Evolutionary conservation across 2,113 vertebrate genomes (phyloP).

Genomic region (Hepsetus odoe): DNA sequence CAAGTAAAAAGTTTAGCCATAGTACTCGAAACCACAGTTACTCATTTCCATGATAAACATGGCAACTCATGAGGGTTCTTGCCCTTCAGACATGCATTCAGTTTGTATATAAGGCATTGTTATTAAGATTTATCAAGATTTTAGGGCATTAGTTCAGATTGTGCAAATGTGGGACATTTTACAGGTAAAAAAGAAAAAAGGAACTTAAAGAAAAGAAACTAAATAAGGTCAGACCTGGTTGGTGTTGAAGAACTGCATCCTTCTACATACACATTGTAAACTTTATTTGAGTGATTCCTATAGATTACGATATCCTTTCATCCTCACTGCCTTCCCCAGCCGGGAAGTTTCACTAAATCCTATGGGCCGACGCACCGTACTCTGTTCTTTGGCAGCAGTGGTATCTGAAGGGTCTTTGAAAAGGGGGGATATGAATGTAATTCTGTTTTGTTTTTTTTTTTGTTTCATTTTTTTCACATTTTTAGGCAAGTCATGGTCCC

Average conservation of each 20-base stretch:
- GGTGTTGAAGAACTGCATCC: constrained; percentile 60
- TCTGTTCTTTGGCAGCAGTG: constrained; percentile 97
- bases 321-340: constrained; percentile 49
- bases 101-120: constrained; percentile 88
- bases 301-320: constrained; percentile 54
- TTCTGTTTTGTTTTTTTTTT: constrained; percentile 66
- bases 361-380: constrained; percentile 72
- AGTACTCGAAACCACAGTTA: constrained; percentile 72
- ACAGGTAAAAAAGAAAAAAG: constrained; percentile 68
- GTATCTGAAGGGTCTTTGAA: constrained; percentile 87
- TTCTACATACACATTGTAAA: constrained; percentile 72
- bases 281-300: constrained; percentile 65
- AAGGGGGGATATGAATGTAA: constrained; percentile 64
- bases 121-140: constrained; percentile 72
- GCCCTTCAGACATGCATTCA: constrained; percentile 76
- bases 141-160: constrained; percentile 73
- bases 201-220: constrained; percentile 58
- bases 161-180: constrained; percentile 77
- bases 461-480: constrained; percentile 73
- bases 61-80: constrained; percentile 66
- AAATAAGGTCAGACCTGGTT: constrained; percentile 48
- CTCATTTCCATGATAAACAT: constrained; percentile 65
- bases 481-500: constrained; percentile 77
- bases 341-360: constrained; percentile 58
- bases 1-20: constrained; percentile 57